Conservation (phyloP, 2,888 invertebrate genomes). For the Heteromurus nitidus region DNA sequence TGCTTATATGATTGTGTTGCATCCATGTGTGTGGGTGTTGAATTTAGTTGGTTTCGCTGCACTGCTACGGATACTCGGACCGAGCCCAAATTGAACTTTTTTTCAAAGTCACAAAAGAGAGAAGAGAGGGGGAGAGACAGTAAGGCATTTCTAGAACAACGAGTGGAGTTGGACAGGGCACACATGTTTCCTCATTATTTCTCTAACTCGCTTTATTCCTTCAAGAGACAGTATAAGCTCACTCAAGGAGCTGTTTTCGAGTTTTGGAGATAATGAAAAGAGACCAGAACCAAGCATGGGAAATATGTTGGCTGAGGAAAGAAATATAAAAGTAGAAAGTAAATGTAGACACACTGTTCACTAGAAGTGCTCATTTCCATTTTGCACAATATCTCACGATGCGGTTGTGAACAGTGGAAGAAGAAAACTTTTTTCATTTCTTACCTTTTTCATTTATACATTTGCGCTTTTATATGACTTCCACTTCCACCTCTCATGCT, state of each 20-base stretch:
- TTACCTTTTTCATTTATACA: conserved; percentile 12
- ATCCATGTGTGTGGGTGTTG: not conserved
- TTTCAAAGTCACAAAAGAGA: conserved; percentile 1
- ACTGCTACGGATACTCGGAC: not conserved
- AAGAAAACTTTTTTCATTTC: conserved; percentile 5
- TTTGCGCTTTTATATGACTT: not conserved
- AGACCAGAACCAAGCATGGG: conserved; percentile 1
- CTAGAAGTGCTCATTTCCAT: conserved; percentile 34
- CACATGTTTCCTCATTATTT: conserved; percentile 28
- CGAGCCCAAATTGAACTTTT: too few species aligned
- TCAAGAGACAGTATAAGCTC: conserved; percentile 17
- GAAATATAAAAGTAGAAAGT: not conserved
- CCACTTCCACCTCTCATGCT: not conserved
- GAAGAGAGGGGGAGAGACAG: not conserved
- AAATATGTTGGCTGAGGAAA: not conserved
- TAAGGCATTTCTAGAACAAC: conserved; percentile 28
- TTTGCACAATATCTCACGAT: not conserved
- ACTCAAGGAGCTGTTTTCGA: conserved; percentile 8
- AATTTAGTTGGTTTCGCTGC: too few species aligned
- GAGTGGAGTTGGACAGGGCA: conserved; percentile 15
- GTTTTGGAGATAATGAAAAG: conserved; percentile 44
- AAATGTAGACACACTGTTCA: not conserved
- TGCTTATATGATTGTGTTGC: not conserved
- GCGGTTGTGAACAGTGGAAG: not conserved
- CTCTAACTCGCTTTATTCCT: not conserved